phyloP scores from a whole-genome alignment of 2,888 invertebrate species.

The Drosophila eohydei region DNA sequence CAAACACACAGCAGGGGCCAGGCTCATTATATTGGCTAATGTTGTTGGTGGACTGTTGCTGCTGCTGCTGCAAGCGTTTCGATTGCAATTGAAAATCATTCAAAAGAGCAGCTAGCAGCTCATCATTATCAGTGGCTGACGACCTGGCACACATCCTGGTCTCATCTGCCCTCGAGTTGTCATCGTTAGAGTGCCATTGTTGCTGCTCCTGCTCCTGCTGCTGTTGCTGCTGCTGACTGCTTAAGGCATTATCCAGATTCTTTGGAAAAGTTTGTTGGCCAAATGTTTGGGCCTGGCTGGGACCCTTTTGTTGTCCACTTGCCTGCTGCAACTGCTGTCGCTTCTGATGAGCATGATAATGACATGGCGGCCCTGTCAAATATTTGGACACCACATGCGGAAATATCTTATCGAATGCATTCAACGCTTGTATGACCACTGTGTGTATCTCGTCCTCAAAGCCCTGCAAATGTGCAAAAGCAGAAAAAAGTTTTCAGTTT shows the following conservation, averaged over 20 bases:
- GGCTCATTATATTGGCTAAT: constrained; percentile 69
- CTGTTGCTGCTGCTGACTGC: constrained; percentile 66
- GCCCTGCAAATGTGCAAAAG: constrained; percentile 76
- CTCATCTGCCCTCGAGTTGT: constrained; percentile 56
- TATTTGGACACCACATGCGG: constrained; percentile 84
- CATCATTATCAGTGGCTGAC: constrained; percentile 83
- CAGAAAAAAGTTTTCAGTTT: constrained; percentile 19
- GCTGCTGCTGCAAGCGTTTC: constrained; percentile 64
- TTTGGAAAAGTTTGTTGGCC: constrained; percentile 72
- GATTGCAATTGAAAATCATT: constrained; percentile 84
- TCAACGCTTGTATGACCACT: constrained; percentile 85
- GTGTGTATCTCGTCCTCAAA: constrained; percentile 85
- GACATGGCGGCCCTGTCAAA: constrained; percentile 82
- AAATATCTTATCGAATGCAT: constrained; percentile 85
- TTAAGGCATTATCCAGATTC: constrained; percentile 78
- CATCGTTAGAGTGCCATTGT: constrained; percentile 76
- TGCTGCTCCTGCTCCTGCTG: constrained; percentile 38
- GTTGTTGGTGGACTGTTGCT: constrained; percentile 34
- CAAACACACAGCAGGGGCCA: constrained; percentile 61
- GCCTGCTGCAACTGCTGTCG: constrained; percentile 57
- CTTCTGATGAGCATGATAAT: constrained; percentile 76
- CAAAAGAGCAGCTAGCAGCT: constrained; percentile 84
- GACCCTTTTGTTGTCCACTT: constrained; percentile 75
- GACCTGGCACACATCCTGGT: constrained; percentile 68
- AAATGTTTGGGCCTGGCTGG: constrained; percentile 73